Evolutionary conservation across 2,888 invertebrate species (phyloP).

Genomic region (Parapristionchus giblindavisi): DNA sequence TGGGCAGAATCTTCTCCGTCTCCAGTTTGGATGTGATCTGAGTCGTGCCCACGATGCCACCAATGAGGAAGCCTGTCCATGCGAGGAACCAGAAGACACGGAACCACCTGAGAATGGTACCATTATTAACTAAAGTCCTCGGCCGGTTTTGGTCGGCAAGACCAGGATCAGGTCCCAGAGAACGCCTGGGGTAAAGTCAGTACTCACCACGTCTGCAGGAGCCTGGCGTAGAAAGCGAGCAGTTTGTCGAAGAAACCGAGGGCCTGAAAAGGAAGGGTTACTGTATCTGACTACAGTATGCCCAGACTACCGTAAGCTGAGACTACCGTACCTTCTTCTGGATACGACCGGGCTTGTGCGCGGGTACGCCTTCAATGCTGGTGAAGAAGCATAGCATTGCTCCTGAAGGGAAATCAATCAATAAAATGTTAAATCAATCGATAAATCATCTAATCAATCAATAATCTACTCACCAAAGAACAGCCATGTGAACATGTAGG

Average conservation of each 20-base stretch:
- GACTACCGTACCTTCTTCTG: slow-evolving; percentile 22
- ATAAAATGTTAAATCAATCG: slow-evolving; percentile 29
- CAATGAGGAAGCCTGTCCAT: slow-evolving; percentile 17
- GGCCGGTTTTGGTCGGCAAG: neutral
- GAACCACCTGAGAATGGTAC: slow-evolving; percentile 12
- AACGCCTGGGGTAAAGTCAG: neutral
- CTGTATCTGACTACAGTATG: neutral
- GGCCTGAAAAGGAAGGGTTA: slow-evolving; percentile 20
- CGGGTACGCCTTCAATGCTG: neutral
- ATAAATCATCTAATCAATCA: neutral
- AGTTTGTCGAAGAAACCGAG: slow-evolving; percentile 32
- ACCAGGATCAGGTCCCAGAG: no score
- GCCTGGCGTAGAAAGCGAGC: slow-evolving; percentile 7
- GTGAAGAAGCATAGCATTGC: slow-evolving; percentile 41
- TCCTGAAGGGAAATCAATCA: slow-evolving; percentile 20
- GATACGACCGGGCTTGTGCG: neutral
- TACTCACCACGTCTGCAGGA: slow-evolving; percentile 34
- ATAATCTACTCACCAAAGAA: slow-evolving; percentile 62
- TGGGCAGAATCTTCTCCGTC: slow-evolving; percentile 66
- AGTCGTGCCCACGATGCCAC: neutral
- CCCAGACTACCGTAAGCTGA: neutral
- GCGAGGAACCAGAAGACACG: slow-evolving; percentile 39
- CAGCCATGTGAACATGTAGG: slow-evolving; percentile 65
- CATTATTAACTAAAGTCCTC: neutral
- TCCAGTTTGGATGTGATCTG: slow-evolving; percentile 47